Percentiles rank a stretch among this genome's conserved stretches.
Evolutionary conservation across 2,888 invertebrate genomes (phyloP).

Genomic region (Drosophila leonis): DNA sequence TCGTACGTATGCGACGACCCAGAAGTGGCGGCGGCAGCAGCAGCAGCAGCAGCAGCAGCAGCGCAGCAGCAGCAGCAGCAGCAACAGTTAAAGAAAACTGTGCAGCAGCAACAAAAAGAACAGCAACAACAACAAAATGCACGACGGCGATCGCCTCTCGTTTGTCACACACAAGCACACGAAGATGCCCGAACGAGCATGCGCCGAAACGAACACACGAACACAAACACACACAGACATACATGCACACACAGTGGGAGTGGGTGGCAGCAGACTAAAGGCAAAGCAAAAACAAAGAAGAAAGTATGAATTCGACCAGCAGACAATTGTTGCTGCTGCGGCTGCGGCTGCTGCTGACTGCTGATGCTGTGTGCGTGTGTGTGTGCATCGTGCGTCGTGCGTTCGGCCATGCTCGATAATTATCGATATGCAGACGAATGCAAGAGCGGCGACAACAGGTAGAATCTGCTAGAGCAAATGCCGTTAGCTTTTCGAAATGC

Average conservation of each 20-base stretch:
- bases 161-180: slow-evolving; percentile 38
- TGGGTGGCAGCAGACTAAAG: slow-evolving; percentile 53
- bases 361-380: slow-evolving; percentile 19
- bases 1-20: slow-evolving; percentile 75
- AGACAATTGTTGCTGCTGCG: slow-evolving; percentile 38
- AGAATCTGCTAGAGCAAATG: slow-evolving; percentile 57
- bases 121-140: slow-evolving; percentile 41
- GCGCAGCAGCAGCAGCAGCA: slow-evolving; percentile 27
- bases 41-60: slow-evolving; percentile 41
- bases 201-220: slow-evolving; percentile 26
- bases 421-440: slow-evolving; percentile 58
- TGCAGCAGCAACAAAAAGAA: slow-evolving; percentile 51
- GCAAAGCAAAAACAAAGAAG: slow-evolving; percentile 54
- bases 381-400: slow-evolving; percentile 18
- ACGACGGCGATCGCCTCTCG: slow-evolving; percentile 65
- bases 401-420: slow-evolving; percentile 46
- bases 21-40: slow-evolving; percentile 58
- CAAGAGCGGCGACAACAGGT: slow-evolving; percentile 53
- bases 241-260: slow-evolving; percentile 55
- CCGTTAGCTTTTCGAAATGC: slow-evolving; percentile 62
- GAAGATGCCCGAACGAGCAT: slow-evolving; percentile 49
- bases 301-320: slow-evolving; percentile 67
- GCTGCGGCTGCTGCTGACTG: slow-evolving; percentile 27
- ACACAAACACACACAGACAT: slow-evolving; percentile 25
- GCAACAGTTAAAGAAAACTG: slow-evolving; percentile 57